A percentile compares a stretch with the other conserved stretches of the same genome.
Conservation (phyloP, 2,888 invertebrate genomes). For the Drosophila multiciliata region DNA sequence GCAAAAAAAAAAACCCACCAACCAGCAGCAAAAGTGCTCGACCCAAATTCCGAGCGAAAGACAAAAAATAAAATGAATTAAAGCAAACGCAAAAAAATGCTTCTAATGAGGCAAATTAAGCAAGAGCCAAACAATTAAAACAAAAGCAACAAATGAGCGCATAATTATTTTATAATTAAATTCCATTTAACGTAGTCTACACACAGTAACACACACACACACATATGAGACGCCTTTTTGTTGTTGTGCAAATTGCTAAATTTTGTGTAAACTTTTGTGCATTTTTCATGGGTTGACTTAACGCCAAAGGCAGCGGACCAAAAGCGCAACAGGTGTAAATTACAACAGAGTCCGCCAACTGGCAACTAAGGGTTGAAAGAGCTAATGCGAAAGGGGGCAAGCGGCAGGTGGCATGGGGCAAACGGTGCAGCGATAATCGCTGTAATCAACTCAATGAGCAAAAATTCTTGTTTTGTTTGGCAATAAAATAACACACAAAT, state of each 20-base stretch:
- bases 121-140: conserved; percentile 77
- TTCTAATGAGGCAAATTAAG: conserved; percentile 78
- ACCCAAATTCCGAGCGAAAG: conserved; percentile 55
- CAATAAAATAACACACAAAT: conserved; percentile 22
- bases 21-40: conserved; percentile 53
- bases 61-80: conserved; percentile 12
- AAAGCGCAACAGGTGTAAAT: conserved; percentile 78
- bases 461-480: conserved; percentile 48
- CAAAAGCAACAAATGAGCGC: conserved; percentile 75
- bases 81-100: conserved; percentile 46
- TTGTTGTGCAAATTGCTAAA: conserved; percentile 39
- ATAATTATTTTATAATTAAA: conserved; percentile 81
- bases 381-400: not conserved
- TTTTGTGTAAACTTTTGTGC: conserved; percentile 57
- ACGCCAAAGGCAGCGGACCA: conserved; percentile 29
- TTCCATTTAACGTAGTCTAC: conserved; percentile 73
- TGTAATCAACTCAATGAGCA: conserved; percentile 65
- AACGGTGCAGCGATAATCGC: conserved; percentile 62
- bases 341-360: conserved; percentile 37
- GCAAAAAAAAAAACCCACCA: conserved; percentile 26
- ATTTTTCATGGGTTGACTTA: conserved; percentile 50
- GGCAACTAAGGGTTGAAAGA: conserved; percentile 4
- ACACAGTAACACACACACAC: conserved; percentile 26
- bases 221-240: conserved; percentile 11
- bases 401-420: conserved; percentile 1